Percentiles rank a stretch among this genome's conserved stretches.
phyloP scores from a whole-genome alignment of 2,797 vertebrate genomes.

The Fistularia commersonii region DNA sequence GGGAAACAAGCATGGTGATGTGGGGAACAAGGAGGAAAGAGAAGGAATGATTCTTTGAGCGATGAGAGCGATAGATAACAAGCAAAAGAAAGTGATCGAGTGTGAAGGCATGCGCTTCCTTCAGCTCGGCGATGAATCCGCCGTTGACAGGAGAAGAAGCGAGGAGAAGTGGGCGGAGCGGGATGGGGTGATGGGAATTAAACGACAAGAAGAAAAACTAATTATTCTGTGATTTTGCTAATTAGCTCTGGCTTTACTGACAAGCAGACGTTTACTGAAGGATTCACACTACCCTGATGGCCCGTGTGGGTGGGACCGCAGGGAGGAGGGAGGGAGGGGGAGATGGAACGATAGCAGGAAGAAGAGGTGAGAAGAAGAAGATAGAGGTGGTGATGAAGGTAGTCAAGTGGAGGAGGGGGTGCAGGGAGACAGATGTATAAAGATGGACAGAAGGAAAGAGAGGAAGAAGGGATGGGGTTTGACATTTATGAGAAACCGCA shows the following conservation, averaged over 20 bases:
- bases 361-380: constrained; percentile 5
- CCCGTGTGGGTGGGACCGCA: constrained; percentile 36
- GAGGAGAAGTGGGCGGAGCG: constrained; percentile 38
- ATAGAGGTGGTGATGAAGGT: constrained; percentile 5
- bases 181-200: constrained; percentile 54
- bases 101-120: constrained; percentile 7
- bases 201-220: constrained; percentile 74
- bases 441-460: constrained; percentile 10
- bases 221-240: constrained; percentile 79
- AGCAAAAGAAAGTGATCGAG: constrained; percentile 14
- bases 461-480: constrained; percentile 18
- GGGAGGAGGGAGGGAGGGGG: constrained; percentile 7
- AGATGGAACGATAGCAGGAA: constrained; percentile 1
- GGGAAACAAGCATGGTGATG: constrained; percentile 22
- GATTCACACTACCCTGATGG: constrained; percentile 49
- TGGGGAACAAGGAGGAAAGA: constrained; percentile 19
- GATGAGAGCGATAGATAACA: constrained; percentile 3
- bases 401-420: not conserved
- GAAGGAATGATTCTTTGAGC: constrained; percentile 19
- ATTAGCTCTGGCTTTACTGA: constrained; percentile 71
- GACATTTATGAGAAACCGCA: constrained; percentile 43
- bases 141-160: constrained; percentile 46
- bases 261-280: constrained; percentile 63
- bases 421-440: constrained; percentile 5
- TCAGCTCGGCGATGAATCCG: constrained; percentile 29